A percentile compares a stretch with the other conserved stretches of the same genome.
These are phyloP conservation scores for Xyliphius kryptos DNA, from an alignment of 2,113 vertebrate genomes.

Conservation along the genomic window DNA sequence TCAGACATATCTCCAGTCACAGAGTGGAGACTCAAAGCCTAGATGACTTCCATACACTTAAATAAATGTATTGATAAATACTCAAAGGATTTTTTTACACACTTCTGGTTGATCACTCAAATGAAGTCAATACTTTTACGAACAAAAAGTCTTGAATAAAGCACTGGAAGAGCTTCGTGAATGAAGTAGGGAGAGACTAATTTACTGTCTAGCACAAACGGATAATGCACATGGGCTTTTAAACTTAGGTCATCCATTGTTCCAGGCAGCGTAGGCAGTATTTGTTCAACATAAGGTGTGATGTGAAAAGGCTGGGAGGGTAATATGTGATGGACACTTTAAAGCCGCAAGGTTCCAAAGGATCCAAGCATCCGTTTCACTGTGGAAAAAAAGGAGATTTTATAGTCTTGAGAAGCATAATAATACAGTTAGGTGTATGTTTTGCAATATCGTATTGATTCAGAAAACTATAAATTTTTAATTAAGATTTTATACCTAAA, in stretches of 20 bases:
- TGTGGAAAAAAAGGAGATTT: too few relatives aligned
- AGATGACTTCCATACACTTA: constrained; percentile 44
- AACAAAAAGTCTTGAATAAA: constrained; percentile 42
- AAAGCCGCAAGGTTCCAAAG: too few relatives aligned
- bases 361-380: too few relatives aligned
- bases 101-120: constrained; percentile 35
- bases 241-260: constrained; percentile 67
- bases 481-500: too few relatives aligned
- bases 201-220: constrained; percentile 46
- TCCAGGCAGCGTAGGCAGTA: constrained; percentile 37
- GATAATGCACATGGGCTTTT: constrained; percentile 54
- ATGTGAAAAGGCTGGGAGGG: constrained; percentile 1
- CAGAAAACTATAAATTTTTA: too few relatives aligned
- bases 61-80: constrained; percentile 7
- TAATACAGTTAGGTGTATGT: too few relatives aligned
- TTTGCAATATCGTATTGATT: too few relatives aligned
- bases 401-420: too few relatives aligned
- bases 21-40: constrained; percentile 49
- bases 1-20: constrained; percentile 70
- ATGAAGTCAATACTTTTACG: constrained; percentile 45
- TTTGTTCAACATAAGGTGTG: constrained; percentile 36
- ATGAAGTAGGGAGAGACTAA: constrained; percentile 49
- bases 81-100: not conserved
- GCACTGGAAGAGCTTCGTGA: constrained; percentile 54
- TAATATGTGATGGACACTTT: too few relatives aligned